Conservation (phyloP, 2,888 invertebrate species). For the Pristionchus japonicus region DNA sequence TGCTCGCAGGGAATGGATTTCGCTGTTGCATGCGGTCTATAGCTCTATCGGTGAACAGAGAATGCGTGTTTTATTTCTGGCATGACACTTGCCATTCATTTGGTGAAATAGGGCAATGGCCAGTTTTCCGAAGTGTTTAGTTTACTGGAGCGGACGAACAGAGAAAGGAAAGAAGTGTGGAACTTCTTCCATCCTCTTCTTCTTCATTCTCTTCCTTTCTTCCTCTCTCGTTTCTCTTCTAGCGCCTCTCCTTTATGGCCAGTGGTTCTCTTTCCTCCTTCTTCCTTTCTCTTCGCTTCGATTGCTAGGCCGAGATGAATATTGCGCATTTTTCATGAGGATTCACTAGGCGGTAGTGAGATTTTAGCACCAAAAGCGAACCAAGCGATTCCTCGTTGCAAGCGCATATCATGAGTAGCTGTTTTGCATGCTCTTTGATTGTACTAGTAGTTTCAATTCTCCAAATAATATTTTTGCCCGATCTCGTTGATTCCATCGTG, state of each 20-base stretch:
- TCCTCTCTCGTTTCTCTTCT: neutral
- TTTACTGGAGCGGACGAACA: neutral
- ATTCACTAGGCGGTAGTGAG: neutral
- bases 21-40: neutral
- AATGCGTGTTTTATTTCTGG: neutral
- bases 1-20: neutral
- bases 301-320: neutral
- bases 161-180: neutral
- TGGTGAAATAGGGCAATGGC: neutral
- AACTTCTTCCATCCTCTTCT: neutral
- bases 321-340: neutral
- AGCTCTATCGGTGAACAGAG: neutral
- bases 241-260: neutral
- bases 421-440: neutral
- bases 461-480: neutral
- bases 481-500: neutral
- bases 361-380: neutral
- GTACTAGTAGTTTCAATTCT: neutral
- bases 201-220: neutral
- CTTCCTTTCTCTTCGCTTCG: conserved; percentile 5
- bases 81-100: neutral
- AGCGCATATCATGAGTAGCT: neutral
- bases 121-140: neutral
- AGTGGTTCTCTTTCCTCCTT: neutral
- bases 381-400: neutral